These are phyloP conservation scores for Poecilia latipinna DNA, from an alignment of 2,113 vertebrate species.

Conservation along the genomic window DNA sequence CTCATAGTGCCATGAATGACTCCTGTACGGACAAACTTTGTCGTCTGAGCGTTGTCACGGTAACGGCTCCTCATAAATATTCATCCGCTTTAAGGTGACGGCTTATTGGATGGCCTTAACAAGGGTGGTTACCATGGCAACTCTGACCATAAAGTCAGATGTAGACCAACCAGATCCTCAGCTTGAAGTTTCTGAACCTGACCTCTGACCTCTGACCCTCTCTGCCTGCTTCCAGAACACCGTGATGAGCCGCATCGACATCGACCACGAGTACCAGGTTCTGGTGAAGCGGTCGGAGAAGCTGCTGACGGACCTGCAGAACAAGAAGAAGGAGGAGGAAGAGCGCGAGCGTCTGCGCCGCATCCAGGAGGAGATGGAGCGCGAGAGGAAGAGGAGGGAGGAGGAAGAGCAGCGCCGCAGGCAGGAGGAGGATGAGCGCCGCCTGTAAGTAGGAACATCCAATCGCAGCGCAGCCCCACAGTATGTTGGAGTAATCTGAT, in stretches of 20 bases:
- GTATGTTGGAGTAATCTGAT: no score
- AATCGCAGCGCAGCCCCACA: no score
- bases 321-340: slow-evolving; percentile 94
- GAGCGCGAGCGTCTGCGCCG: slow-evolving; percentile 88
- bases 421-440: slow-evolving; percentile 90
- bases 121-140: not conserved
- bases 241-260: slow-evolving; percentile 88
- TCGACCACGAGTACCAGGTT: slow-evolving; percentile 87
- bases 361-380: slow-evolving; percentile 97
- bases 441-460: slow-evolving; percentile 79
- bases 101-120: slow-evolving; percentile 16
- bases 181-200: no score
- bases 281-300: slow-evolving; percentile 90
- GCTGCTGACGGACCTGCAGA: slow-evolving; percentile 89
- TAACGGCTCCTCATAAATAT: slow-evolving; percentile 58
- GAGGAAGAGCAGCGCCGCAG: slow-evolving; percentile 85
- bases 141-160: not conserved
- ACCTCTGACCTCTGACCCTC: not conserved
- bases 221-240: slow-evolving; percentile 75
- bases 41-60: not conserved
- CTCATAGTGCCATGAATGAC: not conserved
- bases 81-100: slow-evolving; percentile 15
- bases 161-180: not conserved
- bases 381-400: slow-evolving; percentile 87
- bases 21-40: slow-evolving; percentile 4